A percentile compares a stretch with the other conserved stretches of the same genome.
These are phyloP conservation scores for Tetropium fuscum DNA, from an alignment of 2,888 invertebrate genomes.

Conservation along the genomic window DNA sequence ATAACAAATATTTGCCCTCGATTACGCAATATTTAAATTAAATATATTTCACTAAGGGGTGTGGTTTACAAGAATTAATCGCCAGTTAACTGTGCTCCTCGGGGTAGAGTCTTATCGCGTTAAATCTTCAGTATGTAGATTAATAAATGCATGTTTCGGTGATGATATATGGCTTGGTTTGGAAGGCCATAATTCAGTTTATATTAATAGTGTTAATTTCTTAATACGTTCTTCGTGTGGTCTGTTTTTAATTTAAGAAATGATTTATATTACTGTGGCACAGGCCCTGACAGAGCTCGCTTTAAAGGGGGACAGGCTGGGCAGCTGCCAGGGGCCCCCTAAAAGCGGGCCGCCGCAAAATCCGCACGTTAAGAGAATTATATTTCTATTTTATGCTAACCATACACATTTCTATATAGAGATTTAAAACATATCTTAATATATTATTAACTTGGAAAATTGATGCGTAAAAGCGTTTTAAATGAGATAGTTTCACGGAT, in stretches of 20 bases:
- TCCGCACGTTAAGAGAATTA: too few relatives aligned
- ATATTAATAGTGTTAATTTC: conserved; percentile 16
- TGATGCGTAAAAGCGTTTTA: too few relatives aligned
- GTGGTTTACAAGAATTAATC: conserved; percentile 5
- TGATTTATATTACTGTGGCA: conserved; percentile 2
- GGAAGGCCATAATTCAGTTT: conserved; percentile 6
- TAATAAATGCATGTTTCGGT: conserved; percentile 17
- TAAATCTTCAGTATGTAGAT: conserved; percentile 15
- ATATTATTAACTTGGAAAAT: too few relatives aligned
- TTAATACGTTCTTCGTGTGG: conserved; percentile 14
- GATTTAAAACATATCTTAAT: too few relatives aligned
- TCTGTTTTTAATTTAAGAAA: conserved; percentile 1
- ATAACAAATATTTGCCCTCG: conserved; percentile 10
- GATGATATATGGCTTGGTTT: conserved; percentile 6
- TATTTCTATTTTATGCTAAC: too few relatives aligned
- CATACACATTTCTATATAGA: too few relatives aligned
- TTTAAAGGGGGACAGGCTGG: too few relatives aligned
- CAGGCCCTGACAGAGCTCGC: too few relatives aligned
- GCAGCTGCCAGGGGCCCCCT: too few relatives aligned
- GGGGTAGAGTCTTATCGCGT: conserved; percentile 2
- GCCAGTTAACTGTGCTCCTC: conserved; percentile 12
- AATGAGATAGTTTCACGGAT: too few relatives aligned
- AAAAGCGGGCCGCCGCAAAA: too few relatives aligned
- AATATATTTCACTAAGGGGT: conserved; percentile 12
- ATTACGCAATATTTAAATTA: conserved; percentile 11